Conservation (phyloP, 2,888 invertebrate species). For the Pyrgus malvae region DNA sequence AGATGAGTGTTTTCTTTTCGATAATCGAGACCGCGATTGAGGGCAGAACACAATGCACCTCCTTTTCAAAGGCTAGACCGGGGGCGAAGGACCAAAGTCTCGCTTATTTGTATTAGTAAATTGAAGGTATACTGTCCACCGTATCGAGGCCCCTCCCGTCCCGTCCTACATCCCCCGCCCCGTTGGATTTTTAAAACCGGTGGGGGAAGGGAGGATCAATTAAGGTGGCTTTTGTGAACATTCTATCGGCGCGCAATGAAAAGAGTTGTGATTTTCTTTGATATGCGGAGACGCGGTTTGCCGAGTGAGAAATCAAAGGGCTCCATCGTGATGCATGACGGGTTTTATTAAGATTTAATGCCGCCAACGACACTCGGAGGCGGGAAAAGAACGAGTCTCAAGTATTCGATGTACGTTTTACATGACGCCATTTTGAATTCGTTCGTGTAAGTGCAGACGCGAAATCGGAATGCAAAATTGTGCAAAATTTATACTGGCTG, state of each 20-base stretch:
- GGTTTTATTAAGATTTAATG: slow-evolving; percentile 82
- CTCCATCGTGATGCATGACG: slow-evolving; percentile 75
- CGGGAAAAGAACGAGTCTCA: slow-evolving; percentile 80
- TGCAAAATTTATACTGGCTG: slow-evolving; percentile 28
- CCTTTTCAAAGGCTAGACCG: slow-evolving; percentile 62
- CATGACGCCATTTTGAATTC: slow-evolving; percentile 75
- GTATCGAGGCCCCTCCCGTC: slow-evolving; percentile 52
- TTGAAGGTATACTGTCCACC: slow-evolving; percentile 73
- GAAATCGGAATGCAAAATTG: slow-evolving; percentile 33
- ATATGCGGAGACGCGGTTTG: slow-evolving; percentile 78
- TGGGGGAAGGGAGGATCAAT: slow-evolving; percentile 67
- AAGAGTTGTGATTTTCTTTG: slow-evolving; percentile 82
- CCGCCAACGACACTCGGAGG: slow-evolving; percentile 78
- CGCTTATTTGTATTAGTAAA: slow-evolving; percentile 79
- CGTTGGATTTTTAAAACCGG: slow-evolving; percentile 54
- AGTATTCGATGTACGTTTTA: slow-evolving; percentile 74
- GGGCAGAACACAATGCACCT: slow-evolving; percentile 69
- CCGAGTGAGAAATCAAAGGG: slow-evolving; percentile 81
- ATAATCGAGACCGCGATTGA: slow-evolving; percentile 79
- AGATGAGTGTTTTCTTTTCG: slow-evolving; percentile 81
- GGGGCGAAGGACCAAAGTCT: slow-evolving; percentile 56
- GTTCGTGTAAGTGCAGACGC: slow-evolving; percentile 58
- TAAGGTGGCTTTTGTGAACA: slow-evolving; percentile 72
- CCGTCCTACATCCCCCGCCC: slow-evolving; percentile 40
- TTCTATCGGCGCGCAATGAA: slow-evolving; percentile 80